Evolutionary conservation across 2,888 invertebrate species (phyloP).

Genomic region (Steromphala cineraria): DNA sequence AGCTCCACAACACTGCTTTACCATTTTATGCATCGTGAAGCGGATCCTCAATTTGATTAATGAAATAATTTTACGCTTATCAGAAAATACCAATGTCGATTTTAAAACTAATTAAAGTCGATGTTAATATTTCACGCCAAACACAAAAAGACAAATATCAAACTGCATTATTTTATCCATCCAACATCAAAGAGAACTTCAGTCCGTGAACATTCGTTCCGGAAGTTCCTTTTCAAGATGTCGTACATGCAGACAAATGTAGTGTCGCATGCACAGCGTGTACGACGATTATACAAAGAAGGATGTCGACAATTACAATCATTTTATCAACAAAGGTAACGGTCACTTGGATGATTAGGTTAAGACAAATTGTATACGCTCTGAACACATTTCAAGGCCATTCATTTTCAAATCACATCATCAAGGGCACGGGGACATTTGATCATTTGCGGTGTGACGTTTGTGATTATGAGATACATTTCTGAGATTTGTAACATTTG

Average conservation of each 20-base stretch:
- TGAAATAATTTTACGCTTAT: too few relatives aligned
- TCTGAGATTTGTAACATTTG: too few relatives aligned
- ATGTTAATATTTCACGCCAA: not conserved
- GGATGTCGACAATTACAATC: constrained; percentile 51
- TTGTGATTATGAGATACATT: too few relatives aligned
- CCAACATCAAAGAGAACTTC: not conserved
- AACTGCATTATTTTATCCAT: not conserved
- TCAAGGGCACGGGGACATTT: not conserved
- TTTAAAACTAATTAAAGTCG: too few relatives aligned
- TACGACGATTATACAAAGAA: constrained; percentile 58
- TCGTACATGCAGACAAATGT: constrained; percentile 56
- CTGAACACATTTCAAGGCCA: not conserved
- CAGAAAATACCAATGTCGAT: too few relatives aligned
- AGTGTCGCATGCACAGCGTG: constrained; percentile 58
- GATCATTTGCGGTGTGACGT: not conserved
- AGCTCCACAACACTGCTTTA: too few relatives aligned
- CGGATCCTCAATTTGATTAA: too few relatives aligned
- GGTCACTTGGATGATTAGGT: not conserved
- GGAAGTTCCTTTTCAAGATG: constrained; percentile 43
- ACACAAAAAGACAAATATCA: not conserved
- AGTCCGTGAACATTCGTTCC: not conserved
- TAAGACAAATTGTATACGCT: not conserved
- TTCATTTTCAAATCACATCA: not conserved
- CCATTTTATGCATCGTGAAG: too few relatives aligned
- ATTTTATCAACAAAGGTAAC: constrained; percentile 44